Evolutionary conservation across 2,797 vertebrate genomes (phyloP), one percentile per base, ranked within the genome.

Genomic region (Enteromius radiatus): DNA sequence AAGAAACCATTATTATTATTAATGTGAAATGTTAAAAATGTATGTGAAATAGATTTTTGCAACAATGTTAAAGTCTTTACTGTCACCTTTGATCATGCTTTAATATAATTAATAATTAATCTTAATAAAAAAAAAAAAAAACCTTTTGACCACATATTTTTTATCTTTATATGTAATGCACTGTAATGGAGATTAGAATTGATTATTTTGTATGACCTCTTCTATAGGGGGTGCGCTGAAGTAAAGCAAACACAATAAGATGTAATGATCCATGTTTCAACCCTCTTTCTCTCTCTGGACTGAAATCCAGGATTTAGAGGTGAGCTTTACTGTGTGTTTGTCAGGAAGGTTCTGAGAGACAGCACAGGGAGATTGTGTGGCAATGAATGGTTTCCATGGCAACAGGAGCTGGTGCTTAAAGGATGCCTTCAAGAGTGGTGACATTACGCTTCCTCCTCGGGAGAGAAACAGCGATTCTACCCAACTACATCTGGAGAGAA

Each of bases 301-400:
- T 41, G 36, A 80, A 70, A 73, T 70, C 68, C 64, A 56, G 65
- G 70, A 71, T 80, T 68, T 73, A 56, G 80, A 78, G 83, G 69
- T 38, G 63, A 84, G 71, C 65, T 70, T 82, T 65, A 64, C 84
- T 73, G 43, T 74, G 84, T 84, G 81, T 85, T 87, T 84, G 47
- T 79, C 75, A 80, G 59, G 65, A 56, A 81, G 79, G 43, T 80
- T 80, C 38, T 79, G 75, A 81, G 65, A 85, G 77, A 81, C 71
- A 71, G 83, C 54, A 41, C 26, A 78, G 83, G 80, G 76, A 87
- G 82, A 76, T 80, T 78, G 78, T 75, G 82, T 88, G 65, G 70
- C 85, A 82, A 85, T 88, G 84, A 90, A 86, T 79, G 85, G 94
- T 94, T 93, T 86, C 92, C 91, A 91, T 92, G 89, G 92, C 79